Evolutionary conservation across 2,888 invertebrate genomes (phyloP).

Genomic region (Timandra comae): DNA sequence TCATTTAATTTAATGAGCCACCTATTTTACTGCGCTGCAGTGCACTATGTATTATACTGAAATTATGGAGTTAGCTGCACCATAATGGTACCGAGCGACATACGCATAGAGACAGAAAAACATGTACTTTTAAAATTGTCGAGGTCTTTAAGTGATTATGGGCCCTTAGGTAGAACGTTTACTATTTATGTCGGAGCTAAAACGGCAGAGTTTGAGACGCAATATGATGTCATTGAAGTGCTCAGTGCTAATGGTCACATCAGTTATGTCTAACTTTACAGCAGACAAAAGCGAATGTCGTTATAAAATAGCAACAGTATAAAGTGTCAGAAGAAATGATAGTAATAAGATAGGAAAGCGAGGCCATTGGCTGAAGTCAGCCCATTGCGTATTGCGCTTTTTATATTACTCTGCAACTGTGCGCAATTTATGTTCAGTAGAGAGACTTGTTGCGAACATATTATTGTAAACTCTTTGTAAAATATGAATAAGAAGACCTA

Average conservation of each 20-base stretch:
- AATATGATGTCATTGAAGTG: conserved; percentile 2
- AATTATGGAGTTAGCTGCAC: conserved; percentile 15
- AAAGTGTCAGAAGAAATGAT: conserved; percentile 65
- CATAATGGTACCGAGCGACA: conserved; percentile 6
- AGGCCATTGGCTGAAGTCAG: conserved; percentile 42
- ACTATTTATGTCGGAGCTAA: neutral
- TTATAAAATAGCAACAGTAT: conserved; percentile 58
- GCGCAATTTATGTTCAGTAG: conserved; percentile 52
- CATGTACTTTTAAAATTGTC: conserved; percentile 1
- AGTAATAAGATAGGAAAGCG: conserved; percentile 59
- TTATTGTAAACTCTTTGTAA: conserved; percentile 2
- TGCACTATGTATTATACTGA: conserved; percentile 14
- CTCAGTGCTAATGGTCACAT: conserved; percentile 6
- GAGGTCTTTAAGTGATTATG: conserved; percentile 1
- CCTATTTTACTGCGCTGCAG: conserved; percentile 28
- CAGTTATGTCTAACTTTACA: conserved; percentile 18
- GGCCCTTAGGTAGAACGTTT: neutral
- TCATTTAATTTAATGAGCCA: conserved; percentile 67
- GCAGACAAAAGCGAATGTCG: conserved; percentile 36
- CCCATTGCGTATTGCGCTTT: conserved; percentile 39
- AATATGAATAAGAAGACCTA: neutral
- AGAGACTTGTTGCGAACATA: conserved; percentile 16
- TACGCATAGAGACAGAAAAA: conserved; percentile 1
- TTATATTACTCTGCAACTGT: conserved; percentile 45
- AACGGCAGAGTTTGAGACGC: neutral